Base-by-base conservation (phyloP, 1,140 invertebrate genomes). In the Heliconius hewitsoni region DNA sequence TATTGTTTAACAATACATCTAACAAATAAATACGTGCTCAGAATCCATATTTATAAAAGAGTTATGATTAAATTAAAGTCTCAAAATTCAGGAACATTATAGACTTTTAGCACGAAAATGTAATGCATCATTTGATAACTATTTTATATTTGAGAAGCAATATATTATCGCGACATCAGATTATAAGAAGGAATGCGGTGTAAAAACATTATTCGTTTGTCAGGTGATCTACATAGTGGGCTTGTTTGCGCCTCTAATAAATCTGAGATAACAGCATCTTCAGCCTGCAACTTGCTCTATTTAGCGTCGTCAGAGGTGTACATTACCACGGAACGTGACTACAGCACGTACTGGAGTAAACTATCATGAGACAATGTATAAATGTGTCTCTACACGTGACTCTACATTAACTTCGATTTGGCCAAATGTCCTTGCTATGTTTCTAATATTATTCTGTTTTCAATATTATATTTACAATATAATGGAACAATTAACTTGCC, bases 141-240 rank as follows among this genome's bases (percentile, higher is more conserved):
- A 91, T 92, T 88, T 84, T 60, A 84, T 86, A 81, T 84, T 82
- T 86, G 79, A 78, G 84, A 84, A 77, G 83, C 81, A 86, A 83
- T 83, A 84, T 86, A 82, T 88, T 87, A 90, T 91, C 89, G 80
- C 83, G 86, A 91, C 87, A 87, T 87, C 79, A 91, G 91, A 93
- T 93, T 91, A 92, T 83, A 81, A 82, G 70, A 77, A 89, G 86
- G 92, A 91, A 93, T 92, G 90, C 83, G 87, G 78, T 91, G 83
- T 82, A 89, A 89, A 93, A 94, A 94, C 90, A 93, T 81, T 90
- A 90, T 92, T 94, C 90, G 87, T 89, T 88, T 88, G 86, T 91
- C 88, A 93, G 89, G 86, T 91, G 91, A 92, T 93, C 90, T 90
- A 91, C 86, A 88, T 89, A 90, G 83, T 84, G 83, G 80, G 74